Base-by-base conservation (phyloP, 1,140 invertebrate genomes). In the Drosophila saltans region DNA sequence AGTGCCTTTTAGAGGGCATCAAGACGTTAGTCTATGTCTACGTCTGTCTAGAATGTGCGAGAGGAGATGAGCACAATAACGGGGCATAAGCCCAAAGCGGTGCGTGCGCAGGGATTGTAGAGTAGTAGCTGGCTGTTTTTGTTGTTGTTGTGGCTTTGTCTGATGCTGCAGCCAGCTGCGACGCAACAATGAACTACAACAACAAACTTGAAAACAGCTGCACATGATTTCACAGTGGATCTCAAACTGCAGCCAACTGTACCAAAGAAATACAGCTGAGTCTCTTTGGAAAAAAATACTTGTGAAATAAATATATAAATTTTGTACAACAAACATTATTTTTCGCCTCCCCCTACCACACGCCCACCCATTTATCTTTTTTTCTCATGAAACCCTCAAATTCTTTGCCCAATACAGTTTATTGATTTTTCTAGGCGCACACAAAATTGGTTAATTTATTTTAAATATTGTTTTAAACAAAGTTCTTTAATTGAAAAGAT, bases 181-280 rank as follows among this genome's bases (percentile, higher is more conserved):
- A 70, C 43, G 70, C 72, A 86, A 80, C 70, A 74, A 73, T 58
- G 52, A 69, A 78, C 66, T 60, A 79, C 72, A 85, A 81, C 82
- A 85, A 72, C 63, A 67, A 56, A 68, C 73, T 70, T 61, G 57
- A 84, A 89, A 83, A 84, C 84, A 88, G 84, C 84, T 86, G 83
- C 83, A 80, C 65, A 72, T 58, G 59, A 40, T 63, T 26, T 52
- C 45, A 45, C 83, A 72, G 39, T 55, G 66, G 40, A 67, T 82
- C 43, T 39, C 57, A 75, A 86, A 86, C 82, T 81, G 72, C 33
- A 78, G 52, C 60, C 43, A 81, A 81, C 80, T 81, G 80, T 81
- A 81, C 61, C 60, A 69, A 45, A 16, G 28, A 63, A 30, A 5
- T 57, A n/a, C 11, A 21, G 30, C 33, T 58, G n/a, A 9, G 3